These are phyloP conservation scores for Caenorhabditis sp. DNA, from an alignment of 2,888 invertebrate genomes.

Conservation along the genomic window DNA sequence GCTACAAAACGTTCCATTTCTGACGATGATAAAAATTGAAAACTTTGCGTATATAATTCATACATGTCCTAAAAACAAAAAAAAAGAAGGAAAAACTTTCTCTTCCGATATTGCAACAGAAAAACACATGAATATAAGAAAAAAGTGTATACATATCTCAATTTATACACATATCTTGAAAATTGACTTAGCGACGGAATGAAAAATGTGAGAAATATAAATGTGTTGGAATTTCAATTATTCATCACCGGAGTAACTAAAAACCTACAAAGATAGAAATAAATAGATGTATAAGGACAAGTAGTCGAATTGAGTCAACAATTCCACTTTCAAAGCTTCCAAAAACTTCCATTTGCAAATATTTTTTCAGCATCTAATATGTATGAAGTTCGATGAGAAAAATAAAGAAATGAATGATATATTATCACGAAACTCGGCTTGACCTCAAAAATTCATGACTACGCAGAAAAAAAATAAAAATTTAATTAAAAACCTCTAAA, in stretches of 20 bases:
- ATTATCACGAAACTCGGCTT: background rate
- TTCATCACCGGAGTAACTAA: background rate
- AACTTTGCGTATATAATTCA: no score
- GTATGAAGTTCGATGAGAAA: background rate
- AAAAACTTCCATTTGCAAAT: background rate
- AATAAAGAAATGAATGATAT: background rate
- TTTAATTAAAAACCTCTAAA: slow-evolving; percentile 1
- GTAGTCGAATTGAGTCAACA: no score
- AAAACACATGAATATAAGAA: background rate
- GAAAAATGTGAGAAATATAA: background rate
- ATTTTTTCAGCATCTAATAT: background rate
- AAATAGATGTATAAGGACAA: no score
- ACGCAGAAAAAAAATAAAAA: background rate
- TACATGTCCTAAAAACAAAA: background rate
- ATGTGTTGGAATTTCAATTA: background rate
- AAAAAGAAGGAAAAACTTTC: background rate
- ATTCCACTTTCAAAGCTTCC: background rate
- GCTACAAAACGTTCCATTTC: background rate
- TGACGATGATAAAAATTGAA: background rate
- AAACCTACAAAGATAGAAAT: background rate
- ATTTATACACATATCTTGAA: background rate
- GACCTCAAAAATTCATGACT: background rate
- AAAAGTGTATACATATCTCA: background rate
- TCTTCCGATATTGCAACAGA: background rate
- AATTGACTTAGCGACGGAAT: background rate